Evolutionary conservation across 2,797 vertebrate species (phyloP).

Genomic region (Coilia nasus): DNA sequence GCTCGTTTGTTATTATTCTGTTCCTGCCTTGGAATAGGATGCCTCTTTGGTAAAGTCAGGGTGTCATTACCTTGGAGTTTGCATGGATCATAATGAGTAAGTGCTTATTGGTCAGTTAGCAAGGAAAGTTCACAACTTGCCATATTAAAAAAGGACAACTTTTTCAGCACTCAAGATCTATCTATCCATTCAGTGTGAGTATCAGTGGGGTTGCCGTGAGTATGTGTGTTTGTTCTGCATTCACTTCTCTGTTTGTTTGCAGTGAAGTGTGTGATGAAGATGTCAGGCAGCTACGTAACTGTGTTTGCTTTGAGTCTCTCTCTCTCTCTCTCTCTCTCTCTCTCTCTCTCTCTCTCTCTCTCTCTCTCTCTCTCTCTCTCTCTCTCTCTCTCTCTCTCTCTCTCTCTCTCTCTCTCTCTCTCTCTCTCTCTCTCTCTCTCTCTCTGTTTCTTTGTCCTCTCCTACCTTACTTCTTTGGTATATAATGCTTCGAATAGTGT

Average conservation of each 20-base stretch:
- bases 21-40: not conserved
- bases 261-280: constrained; percentile 1
- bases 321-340: not conserved
- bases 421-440: not conserved
- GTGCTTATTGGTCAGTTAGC: constrained; percentile 8
- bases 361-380: not conserved
- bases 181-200: constrained; percentile 10
- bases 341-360: not conserved
- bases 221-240: constrained; percentile 20
- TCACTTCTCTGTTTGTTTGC: not conserved
- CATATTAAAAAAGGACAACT: not conserved
- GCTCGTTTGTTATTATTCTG: constrained; percentile 4
- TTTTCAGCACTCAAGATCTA: not conserved
- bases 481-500: not conserved
- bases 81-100: constrained; percentile 2
- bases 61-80: not conserved
- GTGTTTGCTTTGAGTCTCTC: not conserved
- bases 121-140: not conserved
- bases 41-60: constrained; percentile 10
- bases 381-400: too few species aligned
- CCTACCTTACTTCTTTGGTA: not conserved
- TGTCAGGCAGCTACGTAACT: constrained; percentile 9
- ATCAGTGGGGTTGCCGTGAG: not conserved
- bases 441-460: not conserved
- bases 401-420: too few species aligned